Evolutionary conservation across 2,888 invertebrate species (phyloP), one percentile per base, ranked within the genome.

Genomic region (Heterodera filipjevi): DNA sequence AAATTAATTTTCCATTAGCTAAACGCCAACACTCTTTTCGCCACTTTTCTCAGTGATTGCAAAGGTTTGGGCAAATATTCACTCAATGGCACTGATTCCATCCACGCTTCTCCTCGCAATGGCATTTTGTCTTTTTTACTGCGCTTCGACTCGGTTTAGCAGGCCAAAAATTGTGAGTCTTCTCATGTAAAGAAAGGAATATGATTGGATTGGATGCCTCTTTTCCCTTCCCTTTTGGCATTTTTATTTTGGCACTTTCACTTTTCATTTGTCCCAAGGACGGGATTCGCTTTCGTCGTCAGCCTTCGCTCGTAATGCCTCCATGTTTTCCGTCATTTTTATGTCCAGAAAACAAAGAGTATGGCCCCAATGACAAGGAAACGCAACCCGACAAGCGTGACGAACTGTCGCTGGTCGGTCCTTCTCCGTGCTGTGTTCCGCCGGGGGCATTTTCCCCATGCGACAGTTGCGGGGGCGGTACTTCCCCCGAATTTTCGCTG

Each of bases 401-500:
- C 59, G 22, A 6, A 27, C 3, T 14, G 64, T 59, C 33, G 59
- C 64, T 27, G 30, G 35, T 33, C 35, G 53, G 33, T 32, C 16
- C n/a, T n/a, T 74, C 59, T 22, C 30, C 33, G 27, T 44, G 49
- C 30, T 73, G 46, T 64, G 35, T 35, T 32, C 49, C 53, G 39
- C 53, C 53, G 53, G n/a, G n/a, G 22, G 22, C 53, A 53, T 19
- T 59, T 32, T 32, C 32, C 64, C 75, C 27, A 10, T 66, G 44
- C 66, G 59, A 27, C 59, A 35, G 33, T 30, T 39, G 59, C 66
- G 44, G 75, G 39, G 30, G 64, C 39, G 66, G 59, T 33, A 10
- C 75, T 66, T 19, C 74, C 66, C 30, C 66, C 66, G 66, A 35
- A 32, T 10, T 64, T 35, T 44, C 78, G 16, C 66, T 59, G 35